Evolutionary conservation across 1,140 invertebrate species (phyloP), one percentile per base, ranked within the genome.

Genomic region (Drosophila pseudoobscura): DNA sequence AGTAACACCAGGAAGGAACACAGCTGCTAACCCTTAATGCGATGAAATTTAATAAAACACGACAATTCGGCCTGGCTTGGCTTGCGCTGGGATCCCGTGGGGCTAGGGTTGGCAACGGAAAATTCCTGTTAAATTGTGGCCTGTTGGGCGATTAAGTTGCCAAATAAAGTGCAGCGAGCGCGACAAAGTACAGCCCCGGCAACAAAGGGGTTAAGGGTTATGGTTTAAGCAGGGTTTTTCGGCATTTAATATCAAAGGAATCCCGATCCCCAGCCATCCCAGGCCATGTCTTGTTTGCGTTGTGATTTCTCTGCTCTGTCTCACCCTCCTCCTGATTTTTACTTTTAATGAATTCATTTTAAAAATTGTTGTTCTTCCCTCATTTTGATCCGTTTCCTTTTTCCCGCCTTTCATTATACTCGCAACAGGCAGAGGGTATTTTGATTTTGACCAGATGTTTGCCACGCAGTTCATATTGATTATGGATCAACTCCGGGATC

Each of bases 281-380:
- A 22, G 44, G 45, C 50, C 53, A 35, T 73, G 75, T 76, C 72
- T 76, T 88, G 75, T 88, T 88, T 79, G 68, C 61, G 41, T 68
- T 66, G 57, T 87, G 78, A 87, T 87, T 87, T 85, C 78, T 24
- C 74, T 76, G 50, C 45, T 69, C 63, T 70, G 65, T 69, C 75
- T 8, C 74, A 74, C 68, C 78, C 64, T 70, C 54, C 57, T 35
- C 64, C 72, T 73, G 78, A 88, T 88, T 88, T 88, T 88, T 88
- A 88, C 83, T 88, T 88, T 88, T 88, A 88, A 88, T 88, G 83
- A 88, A 88, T 88, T 88, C 83, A 76, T 79, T 88, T 88, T 62
- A 60, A 75, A 75, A 75, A 80, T 68, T 66, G 47, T 75, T 72
- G 46, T 72, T 58, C 60, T 46, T 39, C 54, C 35, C 35, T 39